Conservation (phyloP, 2,113 vertebrate species). For the Gnathonemus echidnorhynchus region DNA sequence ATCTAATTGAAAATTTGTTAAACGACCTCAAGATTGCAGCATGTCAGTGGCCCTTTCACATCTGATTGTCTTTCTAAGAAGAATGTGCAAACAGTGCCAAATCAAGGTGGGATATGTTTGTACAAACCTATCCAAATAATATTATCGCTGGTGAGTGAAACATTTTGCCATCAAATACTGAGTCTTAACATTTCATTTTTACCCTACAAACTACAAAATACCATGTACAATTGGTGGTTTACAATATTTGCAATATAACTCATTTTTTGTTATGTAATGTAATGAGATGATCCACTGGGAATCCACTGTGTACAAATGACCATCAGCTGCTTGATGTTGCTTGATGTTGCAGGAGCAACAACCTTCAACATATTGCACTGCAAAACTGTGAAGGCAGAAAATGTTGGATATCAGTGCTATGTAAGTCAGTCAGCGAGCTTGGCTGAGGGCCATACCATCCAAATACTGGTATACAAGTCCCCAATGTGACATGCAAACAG, state of each 20-base stretch:
- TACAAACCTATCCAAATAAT: not conserved
- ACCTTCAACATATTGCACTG: not conserved
- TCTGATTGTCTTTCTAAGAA: not conserved
- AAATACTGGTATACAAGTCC: not conserved
- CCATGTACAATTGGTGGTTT: not conserved
- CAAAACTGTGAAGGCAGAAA: not conserved
- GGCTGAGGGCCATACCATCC: not conserved
- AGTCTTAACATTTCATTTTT: not conserved
- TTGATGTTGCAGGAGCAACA: no score
- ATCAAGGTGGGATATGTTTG: not conserved
- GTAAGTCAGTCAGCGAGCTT: not conserved
- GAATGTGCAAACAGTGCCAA: not conserved
- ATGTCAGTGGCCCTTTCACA: not conserved
- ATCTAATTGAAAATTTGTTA: not conserved
- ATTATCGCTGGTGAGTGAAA: not conserved
- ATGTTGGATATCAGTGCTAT: not conserved
- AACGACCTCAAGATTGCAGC: not conserved
- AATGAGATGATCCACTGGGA: not conserved
- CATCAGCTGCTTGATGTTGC: not conserved
- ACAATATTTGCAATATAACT: not conserved
- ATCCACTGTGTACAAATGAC: not conserved
- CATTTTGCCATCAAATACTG: not conserved
- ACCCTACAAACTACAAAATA: not conserved
- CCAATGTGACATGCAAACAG: not conserved
- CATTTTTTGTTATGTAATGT: not conserved